Base-by-base conservation (phyloP, 2,113 vertebrate genomes). In the Caracal caracal region DNA sequence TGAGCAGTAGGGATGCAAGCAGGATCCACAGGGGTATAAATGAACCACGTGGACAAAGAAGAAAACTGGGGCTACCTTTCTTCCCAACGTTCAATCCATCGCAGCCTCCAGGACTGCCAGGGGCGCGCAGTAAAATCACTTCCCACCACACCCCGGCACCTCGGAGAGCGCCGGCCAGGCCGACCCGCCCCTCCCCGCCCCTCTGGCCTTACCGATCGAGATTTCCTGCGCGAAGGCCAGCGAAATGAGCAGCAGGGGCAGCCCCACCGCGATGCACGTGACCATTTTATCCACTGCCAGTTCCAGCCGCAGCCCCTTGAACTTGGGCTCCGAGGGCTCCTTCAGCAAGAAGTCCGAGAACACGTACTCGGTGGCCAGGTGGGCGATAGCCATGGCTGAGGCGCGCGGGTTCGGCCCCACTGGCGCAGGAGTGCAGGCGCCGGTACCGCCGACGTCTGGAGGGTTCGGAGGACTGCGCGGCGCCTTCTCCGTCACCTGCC, bases 201-300 rank as follows among this genome's bases (percentile, higher is more conserved):
- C 63, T 19, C 61, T 0, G 0, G 16, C 10, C 95, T 98, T 98
- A 99, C 99, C 99, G 0, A 99, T 99, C 5, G 99, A 99, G 96
- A 99, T 98, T 98, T 99, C 99, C 97, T 99, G 99, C 2, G 99
- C 99, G 96, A 99, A 99, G 73, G 99, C 99, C 49, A 99, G 99
- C 1, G 99, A 99, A 98, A 99, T 99, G 96, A 99, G 99, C 59
- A 99, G 99, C 97, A 99, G 98, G 28, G 99, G 99, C 94, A 99
- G 98, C 47, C 99, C 99, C 97, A 99, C 99, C 4, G 99, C 99
- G 37, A 99, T 98, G 93, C 99, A 99, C 16, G 99, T 99, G 94
- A 99, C 99, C 94, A 99, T 99, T 98, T 99, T 99, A 96, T 99
- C 99, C 97, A 99, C 97, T 0, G 99, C 99, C 98, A 99, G 99